Base-by-base conservation (phyloP, 2,113 vertebrate species). In the Archocentrus centrarchus region DNA sequence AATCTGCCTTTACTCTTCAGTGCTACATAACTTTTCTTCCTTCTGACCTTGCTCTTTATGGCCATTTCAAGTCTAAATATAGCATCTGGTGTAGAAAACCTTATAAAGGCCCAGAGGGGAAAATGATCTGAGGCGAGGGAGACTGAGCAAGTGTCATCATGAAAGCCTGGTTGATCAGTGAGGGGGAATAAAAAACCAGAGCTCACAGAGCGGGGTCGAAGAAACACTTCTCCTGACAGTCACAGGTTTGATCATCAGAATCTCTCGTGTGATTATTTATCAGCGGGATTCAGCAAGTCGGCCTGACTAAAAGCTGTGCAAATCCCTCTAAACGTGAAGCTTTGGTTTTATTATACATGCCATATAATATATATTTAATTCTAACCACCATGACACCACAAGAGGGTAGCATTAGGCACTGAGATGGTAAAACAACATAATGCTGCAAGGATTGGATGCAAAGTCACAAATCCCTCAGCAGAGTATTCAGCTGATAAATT, bases 321-420 rank as follows among this genome's bases (percentile, higher is more conserved):
- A 53, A 53, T 32, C 18, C 44, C 1, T 73, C 44, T 73, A 53
- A 5, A 73, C 10, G 1, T 53, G 10, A 32, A 53, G 27, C 27
- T 73, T 53, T 73, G 17, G 2, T 73, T 73, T 73, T 73, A 73
- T 5, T n/a, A 32, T n/a, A 53, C 32, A 73, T 44, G 27, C 50
- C 24, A 30, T 70, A 4, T 30, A 50, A 11, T 27, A 70, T 50
- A 32, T 7, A 0, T 73, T 53, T 73, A 73, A 32, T 55, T 73
- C 68, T 53, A 32, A 77, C 14, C 62, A 5, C 47, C 9, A 8
- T 73, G 3, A 73, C 22, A 44, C 85, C 88, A 88, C 86, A 75
- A 83, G 86, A 57, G 68, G 88, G 82, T 7, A 60, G 82, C 82
- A 59, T 62, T 17, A 50, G 27, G 32, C 64, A 27, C 59, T n/a